phyloP scores from a whole-genome alignment of 2,888 invertebrate species.

The Ochlodes sylvanus region DNA sequence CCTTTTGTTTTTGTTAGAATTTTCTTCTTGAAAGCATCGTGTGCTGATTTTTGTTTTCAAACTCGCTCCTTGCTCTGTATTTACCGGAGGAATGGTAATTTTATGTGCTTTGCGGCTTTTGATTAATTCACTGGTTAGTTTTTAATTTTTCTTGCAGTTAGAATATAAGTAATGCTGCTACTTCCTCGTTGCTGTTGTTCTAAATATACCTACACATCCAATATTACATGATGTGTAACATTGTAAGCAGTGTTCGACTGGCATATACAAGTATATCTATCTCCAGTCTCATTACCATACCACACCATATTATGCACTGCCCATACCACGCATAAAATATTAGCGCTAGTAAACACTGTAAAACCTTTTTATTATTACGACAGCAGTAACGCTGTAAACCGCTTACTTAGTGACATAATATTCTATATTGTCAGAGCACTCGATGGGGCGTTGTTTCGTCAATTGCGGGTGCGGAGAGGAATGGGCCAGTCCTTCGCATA shows the following conservation, averaged over 20 bases:
- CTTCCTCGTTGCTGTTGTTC: not conserved
- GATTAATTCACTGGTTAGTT: not conserved
- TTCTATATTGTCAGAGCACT: slow-evolving; percentile 10
- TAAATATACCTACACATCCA: too few relatives aligned
- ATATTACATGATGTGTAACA: too few relatives aligned
- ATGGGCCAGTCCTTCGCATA: slow-evolving; percentile 22
- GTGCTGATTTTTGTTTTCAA: slow-evolving; percentile 25
- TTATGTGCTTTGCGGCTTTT: slow-evolving; percentile 13
- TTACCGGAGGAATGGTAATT: slow-evolving; percentile 19
- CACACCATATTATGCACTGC: too few relatives aligned
- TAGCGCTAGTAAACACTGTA: not conserved
- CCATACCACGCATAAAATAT: too few relatives aligned
- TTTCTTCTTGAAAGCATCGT: slow-evolving; percentile 27
- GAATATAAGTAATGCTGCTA: not conserved
- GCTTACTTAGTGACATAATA: slow-evolving; percentile 5
- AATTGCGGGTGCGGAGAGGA: slow-evolving; percentile 21
- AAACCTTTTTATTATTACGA: not conserved
- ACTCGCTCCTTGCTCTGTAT: slow-evolving; percentile 13
- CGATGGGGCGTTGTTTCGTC: slow-evolving; percentile 22
- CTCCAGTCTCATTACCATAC: too few relatives aligned
- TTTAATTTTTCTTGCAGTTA: not conserved
- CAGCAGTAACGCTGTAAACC: not conserved
- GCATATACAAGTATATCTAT: too few relatives aligned
- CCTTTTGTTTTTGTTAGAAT: slow-evolving; percentile 27
- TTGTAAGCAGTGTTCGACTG: too few relatives aligned